Base-by-base conservation (phyloP, 2,888 invertebrate species). In the Cataglyphis albicans region DNA sequence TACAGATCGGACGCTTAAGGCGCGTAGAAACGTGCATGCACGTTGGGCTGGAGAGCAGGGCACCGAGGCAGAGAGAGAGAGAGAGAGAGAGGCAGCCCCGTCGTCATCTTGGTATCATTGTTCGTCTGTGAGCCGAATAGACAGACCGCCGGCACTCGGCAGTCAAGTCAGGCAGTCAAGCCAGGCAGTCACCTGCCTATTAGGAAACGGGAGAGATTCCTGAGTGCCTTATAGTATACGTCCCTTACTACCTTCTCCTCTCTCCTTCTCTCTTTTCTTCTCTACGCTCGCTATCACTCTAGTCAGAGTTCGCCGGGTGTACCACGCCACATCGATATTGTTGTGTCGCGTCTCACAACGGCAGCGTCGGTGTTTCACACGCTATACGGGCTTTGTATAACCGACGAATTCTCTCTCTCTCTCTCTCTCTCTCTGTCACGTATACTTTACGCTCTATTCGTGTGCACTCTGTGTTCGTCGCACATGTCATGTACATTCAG, bases 161-260 rank as follows among this genome's bases (percentile, higher is more conserved):
- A 87, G 83, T 83, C 73, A 80, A 68, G 73, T 86, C 81, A 81
- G 78, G 84, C 84, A 85, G 82, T 82, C 72, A 78, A 67, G 72
- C 84, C 82, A 83, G 84, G 84, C 84, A 88, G 88, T 89, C 88
- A 86, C 85, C 89, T 89, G 88, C 87, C 86, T 89, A 87, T 89
- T 89, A 88, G 84, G 81, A 70, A 85, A 85, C 86, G 81, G 67
- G 68, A 82, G 86, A 89, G 88, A 86, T 88, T 89, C 85, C 84
- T 85, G 72, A 85, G 84, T 84, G 81, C 76, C 82, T 83, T 83
- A 80, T 84, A 81, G 82, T 73, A 72, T 70, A 64, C 65, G 73
- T 64, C 81, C 76, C 83, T 83, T 81, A 52, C 84, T 83, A 52
- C 76, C 18, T 76, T 21, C n/a, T 35, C 38, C 52, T 64, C n/a